Conservation (phyloP, 2,113 vertebrate species). For the Ammodytes marinus region DNA sequence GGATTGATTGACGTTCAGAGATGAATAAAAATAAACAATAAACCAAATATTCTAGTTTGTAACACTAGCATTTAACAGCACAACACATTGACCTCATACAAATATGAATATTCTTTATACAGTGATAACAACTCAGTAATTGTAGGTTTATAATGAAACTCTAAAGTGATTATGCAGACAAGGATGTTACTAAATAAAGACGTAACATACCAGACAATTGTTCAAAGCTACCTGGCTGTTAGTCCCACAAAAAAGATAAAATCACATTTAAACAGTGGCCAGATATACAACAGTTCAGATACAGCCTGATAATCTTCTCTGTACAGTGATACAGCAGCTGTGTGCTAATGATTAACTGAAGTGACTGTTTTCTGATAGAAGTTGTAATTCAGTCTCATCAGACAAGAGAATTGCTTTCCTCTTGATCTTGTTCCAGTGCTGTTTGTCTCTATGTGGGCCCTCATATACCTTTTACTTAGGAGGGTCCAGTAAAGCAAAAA, state of each 20-base stretch:
- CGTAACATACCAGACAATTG: too few species aligned
- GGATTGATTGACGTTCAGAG: neutral
- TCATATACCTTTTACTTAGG: neutral
- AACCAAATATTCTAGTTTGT: too few species aligned
- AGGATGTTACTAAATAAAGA: too few species aligned
- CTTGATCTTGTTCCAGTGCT: neutral
- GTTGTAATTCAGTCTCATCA: neutral
- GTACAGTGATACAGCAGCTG: too few species aligned
- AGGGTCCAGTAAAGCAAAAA: neutral
- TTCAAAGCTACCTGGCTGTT: too few species aligned
- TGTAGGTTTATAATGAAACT: neutral
- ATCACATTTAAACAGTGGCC: too few species aligned
- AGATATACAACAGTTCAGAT: neutral
- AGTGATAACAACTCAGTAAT: too few species aligned
- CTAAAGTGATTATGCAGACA: neutral
- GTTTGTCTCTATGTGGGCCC: neutral
- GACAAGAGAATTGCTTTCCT: neutral
- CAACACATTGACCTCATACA: too few species aligned
- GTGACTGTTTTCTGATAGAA: neutral
- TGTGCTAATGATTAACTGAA: neutral
- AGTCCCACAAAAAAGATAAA: too few species aligned
- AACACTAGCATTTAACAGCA: too few species aligned
- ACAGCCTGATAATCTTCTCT: neutral
- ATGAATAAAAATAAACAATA: too few species aligned
- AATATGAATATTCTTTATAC: too few species aligned